Evolutionary conservation across 2,888 invertebrate genomes (phyloP).

Genomic region (Athripsodes cinereus): DNA sequence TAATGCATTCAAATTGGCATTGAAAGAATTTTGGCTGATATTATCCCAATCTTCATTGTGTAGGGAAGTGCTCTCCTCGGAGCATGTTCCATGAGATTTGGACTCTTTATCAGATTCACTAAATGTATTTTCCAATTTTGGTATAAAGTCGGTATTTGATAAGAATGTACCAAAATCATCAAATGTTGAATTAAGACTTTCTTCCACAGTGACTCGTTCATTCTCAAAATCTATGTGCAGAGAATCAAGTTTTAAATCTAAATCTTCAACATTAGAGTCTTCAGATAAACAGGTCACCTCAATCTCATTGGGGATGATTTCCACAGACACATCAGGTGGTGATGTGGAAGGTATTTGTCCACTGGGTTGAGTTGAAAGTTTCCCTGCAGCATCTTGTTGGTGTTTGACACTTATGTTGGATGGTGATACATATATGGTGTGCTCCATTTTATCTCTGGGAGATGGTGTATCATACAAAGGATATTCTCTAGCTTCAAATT

Average conservation of each 20-base stretch:
- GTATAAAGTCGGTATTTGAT: constrained; percentile 15
- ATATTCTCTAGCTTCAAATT: constrained; percentile 16
- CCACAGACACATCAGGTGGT: background rate
- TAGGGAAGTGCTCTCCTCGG: constrained; percentile 21
- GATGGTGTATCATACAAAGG: constrained; percentile 13
- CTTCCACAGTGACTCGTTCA: constrained; percentile 25
- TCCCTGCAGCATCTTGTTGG: constrained; percentile 19
- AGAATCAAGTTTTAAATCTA: constrained; percentile 36
- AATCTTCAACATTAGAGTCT: constrained; percentile 38
- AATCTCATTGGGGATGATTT: background rate
- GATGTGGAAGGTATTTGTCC: background rate
- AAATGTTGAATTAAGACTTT: constrained; percentile 35
- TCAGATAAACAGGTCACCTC: constrained; percentile 21
- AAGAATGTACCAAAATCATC: constrained; percentile 26
- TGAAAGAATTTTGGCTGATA: constrained; percentile 10
- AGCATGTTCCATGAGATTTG: constrained; percentile 20
- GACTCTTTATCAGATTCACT: constrained; percentile 14
- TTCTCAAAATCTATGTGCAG: constrained; percentile 24
- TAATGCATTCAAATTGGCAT: background rate
- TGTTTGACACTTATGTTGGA: constrained; percentile 12
- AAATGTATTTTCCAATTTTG: constrained; percentile 4
- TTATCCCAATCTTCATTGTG: constrained; percentile 27
- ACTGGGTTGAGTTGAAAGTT: background rate
- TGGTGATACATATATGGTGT: background rate
- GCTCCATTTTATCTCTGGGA: constrained; percentile 6